phyloP scores from a whole-genome alignment of 2,113 vertebrate species.

The Hyperoodon ampullatus region DNA sequence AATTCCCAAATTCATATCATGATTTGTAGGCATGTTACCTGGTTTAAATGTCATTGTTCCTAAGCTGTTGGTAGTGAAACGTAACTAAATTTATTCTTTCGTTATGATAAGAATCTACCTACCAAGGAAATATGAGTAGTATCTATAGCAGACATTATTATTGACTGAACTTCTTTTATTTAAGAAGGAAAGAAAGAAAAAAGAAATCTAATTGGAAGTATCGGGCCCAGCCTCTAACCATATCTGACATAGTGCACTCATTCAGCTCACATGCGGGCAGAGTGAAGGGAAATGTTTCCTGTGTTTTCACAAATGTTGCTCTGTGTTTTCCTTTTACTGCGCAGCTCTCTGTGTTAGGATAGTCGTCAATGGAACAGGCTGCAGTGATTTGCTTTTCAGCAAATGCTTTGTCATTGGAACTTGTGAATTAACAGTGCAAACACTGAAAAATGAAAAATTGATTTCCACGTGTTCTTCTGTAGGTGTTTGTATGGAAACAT shows the following conservation, averaged over 20 bases:
- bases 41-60: background rate
- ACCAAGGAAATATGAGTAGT: background rate
- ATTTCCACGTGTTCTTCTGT: background rate
- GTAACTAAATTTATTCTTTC: background rate
- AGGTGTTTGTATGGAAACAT: background rate
- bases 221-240: rapidly evolving
- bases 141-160: background rate
- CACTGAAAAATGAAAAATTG: background rate
- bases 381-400: background rate
- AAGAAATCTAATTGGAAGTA: too few species aligned
- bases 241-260: rapidly evolving
- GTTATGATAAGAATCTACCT: background rate
- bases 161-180: background rate
- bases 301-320: too few species aligned
- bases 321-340: background rate
- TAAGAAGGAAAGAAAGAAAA: too few species aligned
- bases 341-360: rapidly evolving
- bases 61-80: background rate
- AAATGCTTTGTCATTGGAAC: background rate
- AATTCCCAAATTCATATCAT: background rate
- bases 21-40: background rate
- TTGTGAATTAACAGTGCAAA: background rate
- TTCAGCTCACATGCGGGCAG: too few species aligned
- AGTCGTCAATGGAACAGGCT: rapidly evolving
- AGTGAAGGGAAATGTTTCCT: rapidly evolving